Percentiles rank a stretch among this genome's conserved stretches.
Evolutionary conservation across 1,140 invertebrate genomes (phyloP).

Genomic region (Polypedilum pembai): DNA sequence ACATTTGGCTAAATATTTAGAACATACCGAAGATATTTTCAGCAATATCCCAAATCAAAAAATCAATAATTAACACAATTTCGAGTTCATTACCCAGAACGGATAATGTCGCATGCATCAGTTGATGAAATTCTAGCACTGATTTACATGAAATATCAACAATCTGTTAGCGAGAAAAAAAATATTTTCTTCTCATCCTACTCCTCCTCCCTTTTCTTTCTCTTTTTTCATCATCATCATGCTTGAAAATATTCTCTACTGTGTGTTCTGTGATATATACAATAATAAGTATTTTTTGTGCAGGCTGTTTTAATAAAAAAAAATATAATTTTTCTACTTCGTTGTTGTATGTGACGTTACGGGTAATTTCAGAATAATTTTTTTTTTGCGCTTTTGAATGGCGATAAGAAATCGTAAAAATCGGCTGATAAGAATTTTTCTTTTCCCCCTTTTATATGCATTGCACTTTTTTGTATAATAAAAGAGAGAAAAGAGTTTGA

Average conservation of each 20-base stretch:
- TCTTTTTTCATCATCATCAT: not conserved
- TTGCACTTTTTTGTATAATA: not conserved
- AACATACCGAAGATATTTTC: slow-evolving; percentile 12
- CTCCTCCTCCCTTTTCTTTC: not conserved
- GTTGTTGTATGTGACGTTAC: not conserved
- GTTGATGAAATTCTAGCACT: not conserved
- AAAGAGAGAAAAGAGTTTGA: not conserved
- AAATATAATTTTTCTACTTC: not conserved
- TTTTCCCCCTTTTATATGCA: not conserved
- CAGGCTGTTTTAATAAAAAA: not conserved
- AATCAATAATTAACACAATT: slow-evolving; percentile 21
- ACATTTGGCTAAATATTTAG: too few species aligned
- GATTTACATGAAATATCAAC: slow-evolving; percentile 5
- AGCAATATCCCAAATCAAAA: not conserved
- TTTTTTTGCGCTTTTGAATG: not conserved
- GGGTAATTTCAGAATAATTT: not conserved
- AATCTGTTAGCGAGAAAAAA: slow-evolving; percentile 4
- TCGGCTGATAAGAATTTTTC: slow-evolving; percentile 17
- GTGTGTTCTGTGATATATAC: slow-evolving; percentile 15
- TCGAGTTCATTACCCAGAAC: slow-evolving; percentile 23
- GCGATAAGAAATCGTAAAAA: slow-evolving; percentile 14
- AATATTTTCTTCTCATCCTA: not conserved
- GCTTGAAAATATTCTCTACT: not conserved
- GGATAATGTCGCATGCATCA: not conserved
- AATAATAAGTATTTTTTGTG: slow-evolving; percentile 21